Percentiles rank a stretch among this genome's conserved stretches.
Conservation (phyloP, 2,113 vertebrate genomes). For the Xenopus borealis region DNA sequence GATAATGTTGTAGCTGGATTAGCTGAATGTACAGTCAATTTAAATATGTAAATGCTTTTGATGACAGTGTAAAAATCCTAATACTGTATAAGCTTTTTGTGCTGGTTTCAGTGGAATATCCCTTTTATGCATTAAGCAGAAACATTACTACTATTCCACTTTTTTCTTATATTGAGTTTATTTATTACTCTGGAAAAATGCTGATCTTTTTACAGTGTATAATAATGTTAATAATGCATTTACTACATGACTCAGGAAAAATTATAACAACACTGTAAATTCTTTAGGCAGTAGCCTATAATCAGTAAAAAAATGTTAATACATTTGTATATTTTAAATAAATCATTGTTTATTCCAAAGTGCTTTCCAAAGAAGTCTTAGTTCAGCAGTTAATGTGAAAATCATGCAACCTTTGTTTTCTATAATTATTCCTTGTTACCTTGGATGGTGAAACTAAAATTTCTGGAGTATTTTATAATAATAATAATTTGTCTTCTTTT, state of each 20-base stretch:
- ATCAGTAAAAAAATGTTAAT: constrained; percentile 19
- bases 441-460: background rate
- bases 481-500: constrained; percentile 9
- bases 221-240: constrained; percentile 14
- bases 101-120: no score
- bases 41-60: no score
- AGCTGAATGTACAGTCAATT: no score
- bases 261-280: constrained; percentile 4
- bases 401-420: background rate
- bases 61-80: no score
- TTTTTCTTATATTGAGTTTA: no score
- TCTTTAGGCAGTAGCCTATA: background rate
- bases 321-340: background rate
- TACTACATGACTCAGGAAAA: constrained; percentile 1
- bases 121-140: no score
- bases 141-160: no score
- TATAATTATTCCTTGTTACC: background rate
- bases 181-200: constrained; percentile 7
- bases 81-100: no score
- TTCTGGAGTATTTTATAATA: background rate
- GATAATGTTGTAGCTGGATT: no score
- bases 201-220: constrained; percentile 31
- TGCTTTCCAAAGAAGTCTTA: background rate
- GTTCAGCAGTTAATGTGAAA: background rate
- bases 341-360: constrained; percentile 4